Percentiles rank a stretch among this genome's conserved stretches.
phyloP scores from a whole-genome alignment of 2,888 invertebrate genomes.

The Microplitis deprimator region DNA sequence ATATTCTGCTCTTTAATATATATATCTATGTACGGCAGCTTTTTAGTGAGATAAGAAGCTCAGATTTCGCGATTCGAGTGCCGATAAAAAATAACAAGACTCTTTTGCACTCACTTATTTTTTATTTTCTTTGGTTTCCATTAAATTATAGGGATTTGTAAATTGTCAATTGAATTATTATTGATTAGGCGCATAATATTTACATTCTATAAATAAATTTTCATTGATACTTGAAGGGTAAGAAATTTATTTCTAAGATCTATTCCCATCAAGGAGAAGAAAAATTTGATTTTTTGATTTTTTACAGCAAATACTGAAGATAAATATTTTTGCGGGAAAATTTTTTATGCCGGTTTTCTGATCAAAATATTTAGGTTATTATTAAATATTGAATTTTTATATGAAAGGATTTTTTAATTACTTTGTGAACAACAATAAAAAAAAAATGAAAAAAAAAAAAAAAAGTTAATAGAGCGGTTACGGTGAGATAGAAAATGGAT shows the following conservation, averaged over 20 bases:
- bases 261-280: no score
- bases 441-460: neutral
- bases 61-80: neutral
- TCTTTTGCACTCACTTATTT: neutral
- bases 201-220: neutral
- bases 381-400: no score
- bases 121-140: neutral
- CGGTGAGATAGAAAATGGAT: neutral
- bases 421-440: neutral
- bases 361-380: no score
- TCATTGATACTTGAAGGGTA: neutral
- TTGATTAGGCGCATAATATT: neutral
- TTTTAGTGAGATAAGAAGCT: neutral
- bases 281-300: no score
- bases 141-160: neutral
- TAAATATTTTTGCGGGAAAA: no score
- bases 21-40: neutral
- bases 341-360: no score
- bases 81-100: conserved; percentile 10
- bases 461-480: neutral
- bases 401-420: no score
- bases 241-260: no score
- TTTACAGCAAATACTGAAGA: no score
- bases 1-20: neutral
- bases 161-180: neutral